phyloP scores from a whole-genome alignment of 2,797 vertebrate species.

The Anguilla pacifica region DNA sequence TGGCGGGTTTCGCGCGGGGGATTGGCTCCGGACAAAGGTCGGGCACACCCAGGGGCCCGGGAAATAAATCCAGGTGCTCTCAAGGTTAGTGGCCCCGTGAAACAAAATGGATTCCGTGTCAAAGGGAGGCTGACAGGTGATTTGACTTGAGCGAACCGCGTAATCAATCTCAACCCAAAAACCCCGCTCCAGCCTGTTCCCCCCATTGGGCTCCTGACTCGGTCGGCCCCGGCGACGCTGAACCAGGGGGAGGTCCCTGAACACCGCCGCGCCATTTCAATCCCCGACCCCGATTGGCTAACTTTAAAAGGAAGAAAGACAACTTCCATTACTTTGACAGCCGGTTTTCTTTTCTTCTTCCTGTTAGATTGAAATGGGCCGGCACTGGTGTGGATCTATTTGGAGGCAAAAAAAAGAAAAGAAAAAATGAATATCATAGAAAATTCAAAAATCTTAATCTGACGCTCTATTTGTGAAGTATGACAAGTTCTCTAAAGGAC shows the following conservation, averaged over 20 bases:
- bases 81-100: constrained; percentile 97
- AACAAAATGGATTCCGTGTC: constrained; percentile 95
- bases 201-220: constrained; percentile 63
- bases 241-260: constrained; percentile 63
- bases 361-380: background rate
- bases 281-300: constrained; percentile 15
- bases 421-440: background rate
- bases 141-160: constrained; percentile 89
- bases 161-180: constrained; percentile 84
- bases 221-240: constrained; percentile 30
- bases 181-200: constrained; percentile 41
- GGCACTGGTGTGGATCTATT: background rate
- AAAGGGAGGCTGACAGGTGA: constrained; percentile 91
- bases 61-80: constrained; percentile 91
- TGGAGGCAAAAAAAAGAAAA: background rate
- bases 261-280: constrained; percentile 62
- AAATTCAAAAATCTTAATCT: background rate
- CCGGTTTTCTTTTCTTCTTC: constrained; percentile 10
- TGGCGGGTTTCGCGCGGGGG: constrained; percentile 53
- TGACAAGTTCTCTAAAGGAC: background rate
- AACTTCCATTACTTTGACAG: constrained; percentile 19
- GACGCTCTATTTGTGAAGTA: background rate
- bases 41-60: constrained; percentile 68
- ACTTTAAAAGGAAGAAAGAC: constrained; percentile 5
- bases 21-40: constrained; percentile 67